Percentiles rank a stretch among this genome's conserved stretches.
Evolutionary conservation across 53 echinoderm and acorn worm genomes (phyloP).

Genomic region (Mesocentrotus franciscanus): DNA sequence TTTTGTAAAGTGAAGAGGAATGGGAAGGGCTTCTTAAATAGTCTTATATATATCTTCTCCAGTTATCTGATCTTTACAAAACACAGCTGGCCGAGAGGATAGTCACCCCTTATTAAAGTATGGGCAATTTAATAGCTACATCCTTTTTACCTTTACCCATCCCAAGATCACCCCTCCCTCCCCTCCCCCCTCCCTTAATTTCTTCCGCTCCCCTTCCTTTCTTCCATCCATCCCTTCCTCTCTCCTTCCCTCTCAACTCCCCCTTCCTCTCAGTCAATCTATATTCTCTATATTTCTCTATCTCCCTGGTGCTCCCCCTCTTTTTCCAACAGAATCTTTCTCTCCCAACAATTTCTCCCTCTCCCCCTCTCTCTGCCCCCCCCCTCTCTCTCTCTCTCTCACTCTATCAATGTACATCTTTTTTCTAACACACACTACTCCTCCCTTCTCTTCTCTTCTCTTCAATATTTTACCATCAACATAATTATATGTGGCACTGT

Average conservation of each 20-base stretch:
- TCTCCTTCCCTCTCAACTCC: not conserved
- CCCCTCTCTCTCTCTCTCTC: no score
- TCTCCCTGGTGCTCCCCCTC: not conserved
- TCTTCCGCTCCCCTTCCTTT: not conserved
- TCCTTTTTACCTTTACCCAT: not conserved
- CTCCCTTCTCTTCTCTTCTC: not conserved
- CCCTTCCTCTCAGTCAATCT: not conserved
- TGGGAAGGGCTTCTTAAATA: no score
- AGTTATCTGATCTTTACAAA: not conserved
- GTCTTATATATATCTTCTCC: not conserved
- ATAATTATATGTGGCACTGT: no score
- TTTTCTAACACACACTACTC: not conserved
- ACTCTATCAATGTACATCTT: no score
- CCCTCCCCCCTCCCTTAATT: not conserved
- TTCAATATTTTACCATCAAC: not conserved
- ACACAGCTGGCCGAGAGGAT: not conserved
- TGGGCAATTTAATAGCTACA: not conserved
- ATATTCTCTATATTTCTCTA: not conserved
- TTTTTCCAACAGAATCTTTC: no score
- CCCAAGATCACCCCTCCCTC: not conserved
- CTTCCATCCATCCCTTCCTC: not conserved
- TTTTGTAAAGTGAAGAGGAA: no score
- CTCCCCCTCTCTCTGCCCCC: no score
- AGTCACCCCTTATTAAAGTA: not conserved
- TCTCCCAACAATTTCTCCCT: no score